Percentiles rank a stretch among this genome's conserved stretches.
phyloP scores from a whole-genome alignment of 2,113 vertebrate species.

The Callipepla squamata region DNA sequence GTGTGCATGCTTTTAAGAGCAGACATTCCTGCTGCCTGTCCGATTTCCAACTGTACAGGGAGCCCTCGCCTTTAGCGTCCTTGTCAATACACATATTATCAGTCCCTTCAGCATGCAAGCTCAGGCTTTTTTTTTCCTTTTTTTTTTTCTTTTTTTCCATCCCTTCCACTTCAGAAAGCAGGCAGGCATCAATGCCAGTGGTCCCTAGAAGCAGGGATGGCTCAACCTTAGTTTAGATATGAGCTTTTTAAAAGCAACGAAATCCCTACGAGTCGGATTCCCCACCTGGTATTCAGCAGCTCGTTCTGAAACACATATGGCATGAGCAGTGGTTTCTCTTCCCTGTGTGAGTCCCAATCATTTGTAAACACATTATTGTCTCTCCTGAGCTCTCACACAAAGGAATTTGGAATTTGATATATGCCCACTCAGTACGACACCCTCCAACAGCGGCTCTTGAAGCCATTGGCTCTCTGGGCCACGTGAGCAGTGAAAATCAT shows the following conservation, averaged over 20 bases:
- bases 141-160: not conserved
- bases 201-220: not conserved
- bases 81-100: conserved; percentile 21
- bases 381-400: conserved; percentile 62
- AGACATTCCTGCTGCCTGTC: conserved; percentile 61
- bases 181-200: not conserved
- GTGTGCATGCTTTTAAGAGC: conserved; percentile 68
- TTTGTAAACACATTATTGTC: conserved; percentile 68
- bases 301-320: conserved; percentile 45
- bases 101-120: not conserved
- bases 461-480: conserved; percentile 43
- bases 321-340: conserved; percentile 34
- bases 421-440: conserved; percentile 26
- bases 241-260: conserved; percentile 31
- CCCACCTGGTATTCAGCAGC: conserved; percentile 60
- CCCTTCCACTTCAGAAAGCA: conserved; percentile 25
- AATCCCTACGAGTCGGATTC: not conserved
- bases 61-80: conserved; percentile 12
- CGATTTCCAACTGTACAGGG: conserved; percentile 37
- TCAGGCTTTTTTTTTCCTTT: not conserved
- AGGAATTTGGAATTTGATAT: conserved; percentile 65
- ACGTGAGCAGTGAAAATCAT: conserved; percentile 3
- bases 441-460: not conserved
- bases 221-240: conserved; percentile 18
- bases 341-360: conserved; percentile 28